Evolutionary conservation across 2,888 invertebrate species (phyloP).

Genomic region (Drosophila siamana): DNA sequence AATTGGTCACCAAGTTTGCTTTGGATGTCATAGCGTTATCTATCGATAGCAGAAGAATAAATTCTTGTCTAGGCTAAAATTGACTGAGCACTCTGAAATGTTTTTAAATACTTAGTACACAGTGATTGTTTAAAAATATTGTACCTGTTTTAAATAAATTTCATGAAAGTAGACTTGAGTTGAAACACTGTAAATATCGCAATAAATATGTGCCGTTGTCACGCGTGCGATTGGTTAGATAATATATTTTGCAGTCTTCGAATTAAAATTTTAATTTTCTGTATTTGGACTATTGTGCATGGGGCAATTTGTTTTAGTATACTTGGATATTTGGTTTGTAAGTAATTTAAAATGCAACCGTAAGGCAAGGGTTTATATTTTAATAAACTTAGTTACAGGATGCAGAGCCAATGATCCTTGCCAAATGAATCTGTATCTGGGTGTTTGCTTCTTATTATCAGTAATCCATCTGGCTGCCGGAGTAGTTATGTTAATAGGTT

Average conservation of each 20-base stretch:
- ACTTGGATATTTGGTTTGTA: not conserved
- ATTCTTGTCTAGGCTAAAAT: not conserved
- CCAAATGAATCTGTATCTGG: not conserved
- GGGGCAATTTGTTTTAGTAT: not conserved
- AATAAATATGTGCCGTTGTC: not conserved
- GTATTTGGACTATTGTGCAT: not conserved
- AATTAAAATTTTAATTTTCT: not conserved
- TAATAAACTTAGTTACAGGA: not conserved
- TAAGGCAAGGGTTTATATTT: not conserved
- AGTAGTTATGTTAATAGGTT: not conserved
- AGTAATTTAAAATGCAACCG: not conserved
- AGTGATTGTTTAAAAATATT: not conserved
- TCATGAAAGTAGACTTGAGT: not conserved
- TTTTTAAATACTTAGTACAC: not conserved
- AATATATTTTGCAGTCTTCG: not conserved
- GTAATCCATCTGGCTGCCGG: not conserved
- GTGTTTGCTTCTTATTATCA: not conserved
- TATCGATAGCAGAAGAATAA: not conserved
- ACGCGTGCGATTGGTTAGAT: not conserved
- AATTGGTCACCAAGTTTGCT: constrained; percentile 16
- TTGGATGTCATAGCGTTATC: constrained; percentile 23
- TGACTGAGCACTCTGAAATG: too few relatives aligned
- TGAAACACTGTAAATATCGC: not conserved
- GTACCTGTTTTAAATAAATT: not conserved
- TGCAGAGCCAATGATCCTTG: not conserved